Percentiles rank a stretch among this genome's conserved stretches.
phyloP scores from a whole-genome alignment of 1,140 invertebrate species.

The Musca domestica region DNA sequence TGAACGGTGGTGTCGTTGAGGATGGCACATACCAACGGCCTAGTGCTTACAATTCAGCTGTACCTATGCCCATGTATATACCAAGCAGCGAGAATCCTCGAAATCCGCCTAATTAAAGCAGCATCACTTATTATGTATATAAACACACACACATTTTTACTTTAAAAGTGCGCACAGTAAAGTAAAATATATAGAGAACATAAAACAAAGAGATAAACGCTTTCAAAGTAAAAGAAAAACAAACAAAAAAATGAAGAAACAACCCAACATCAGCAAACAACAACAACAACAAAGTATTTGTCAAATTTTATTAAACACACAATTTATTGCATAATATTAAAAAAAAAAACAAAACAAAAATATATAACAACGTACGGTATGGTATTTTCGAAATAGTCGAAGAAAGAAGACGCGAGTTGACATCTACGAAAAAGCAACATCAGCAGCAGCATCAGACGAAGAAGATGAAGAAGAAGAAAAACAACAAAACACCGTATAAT shows the following conservation, averaged over 20 bases:
- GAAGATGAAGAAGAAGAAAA: slow-evolving; percentile 3
- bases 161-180: slow-evolving; percentile 21
- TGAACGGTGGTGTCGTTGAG: slow-evolving; percentile 2
- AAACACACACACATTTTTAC: slow-evolving; percentile 12
- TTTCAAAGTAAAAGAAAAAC: slow-evolving; percentile 4
- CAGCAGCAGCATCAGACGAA: not conserved
- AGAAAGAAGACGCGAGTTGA: not conserved
- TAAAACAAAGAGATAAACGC: slow-evolving; percentile 7
- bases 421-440: not conserved
- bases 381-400: not conserved
- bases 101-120: slow-evolving; percentile 8
- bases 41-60: slow-evolving; percentile 8
- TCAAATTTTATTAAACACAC: slow-evolving; percentile 23
- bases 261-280: slow-evolving; percentile 9
- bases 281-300: slow-evolving; percentile 13
- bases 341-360: not conserved
- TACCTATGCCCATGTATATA: slow-evolving; percentile 18
- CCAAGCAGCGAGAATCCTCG: slow-evolving; percentile 11
- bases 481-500: not conserved
- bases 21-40: slow-evolving; percentile 11
- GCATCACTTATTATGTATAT: slow-evolving; percentile 16
- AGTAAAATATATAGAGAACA: not conserved
- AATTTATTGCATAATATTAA: slow-evolving; percentile 1
- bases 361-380: slow-evolving; percentile 12
- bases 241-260: not conserved